Evolutionary conservation across 2,888 invertebrate genomes (phyloP).

Genomic region (Saturnia pavonia): DNA sequence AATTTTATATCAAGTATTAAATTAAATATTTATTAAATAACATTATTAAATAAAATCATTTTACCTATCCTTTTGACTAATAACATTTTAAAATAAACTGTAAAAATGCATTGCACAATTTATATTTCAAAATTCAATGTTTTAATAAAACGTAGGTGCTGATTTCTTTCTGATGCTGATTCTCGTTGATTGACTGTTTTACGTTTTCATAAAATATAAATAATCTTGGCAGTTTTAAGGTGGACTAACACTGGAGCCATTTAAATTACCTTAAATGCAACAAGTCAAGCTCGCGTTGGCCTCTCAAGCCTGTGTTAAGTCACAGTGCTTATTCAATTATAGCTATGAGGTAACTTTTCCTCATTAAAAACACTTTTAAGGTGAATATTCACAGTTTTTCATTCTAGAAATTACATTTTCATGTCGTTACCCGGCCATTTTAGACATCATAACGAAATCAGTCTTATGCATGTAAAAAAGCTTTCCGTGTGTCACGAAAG

Average conservation of each 20-base stretch:
- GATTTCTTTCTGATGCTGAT: too few species aligned
- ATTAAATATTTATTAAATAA: too few species aligned
- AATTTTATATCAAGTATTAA: too few species aligned
- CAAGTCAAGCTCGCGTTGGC: constrained; percentile 53
- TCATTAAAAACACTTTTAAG: not conserved
- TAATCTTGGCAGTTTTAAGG: not conserved
- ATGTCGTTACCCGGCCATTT: not conserved
- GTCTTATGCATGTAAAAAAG: constrained; percentile 9
- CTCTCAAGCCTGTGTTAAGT: constrained; percentile 41
- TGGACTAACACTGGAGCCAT: constrained; percentile 18
- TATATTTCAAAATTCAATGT: too few species aligned
- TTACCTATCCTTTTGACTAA: too few species aligned
- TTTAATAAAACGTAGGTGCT: too few species aligned
- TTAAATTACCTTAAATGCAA: constrained; percentile 52
- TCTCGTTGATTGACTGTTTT: too few species aligned
- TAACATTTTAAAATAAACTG: too few species aligned
- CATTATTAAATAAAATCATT: too few species aligned
- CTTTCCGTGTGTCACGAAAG: not conserved
- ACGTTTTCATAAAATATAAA: not conserved
- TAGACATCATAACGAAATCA: constrained; percentile 3
- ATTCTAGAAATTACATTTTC: not conserved
- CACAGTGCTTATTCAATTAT: constrained; percentile 36
- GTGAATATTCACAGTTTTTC: not conserved
- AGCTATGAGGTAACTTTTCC: constrained; percentile 21
- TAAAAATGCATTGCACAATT: too few species aligned